These are phyloP conservation scores for Ploceus nigricollis DNA, from an alignment of 2,113 vertebrate species.

Conservation along the genomic window DNA sequence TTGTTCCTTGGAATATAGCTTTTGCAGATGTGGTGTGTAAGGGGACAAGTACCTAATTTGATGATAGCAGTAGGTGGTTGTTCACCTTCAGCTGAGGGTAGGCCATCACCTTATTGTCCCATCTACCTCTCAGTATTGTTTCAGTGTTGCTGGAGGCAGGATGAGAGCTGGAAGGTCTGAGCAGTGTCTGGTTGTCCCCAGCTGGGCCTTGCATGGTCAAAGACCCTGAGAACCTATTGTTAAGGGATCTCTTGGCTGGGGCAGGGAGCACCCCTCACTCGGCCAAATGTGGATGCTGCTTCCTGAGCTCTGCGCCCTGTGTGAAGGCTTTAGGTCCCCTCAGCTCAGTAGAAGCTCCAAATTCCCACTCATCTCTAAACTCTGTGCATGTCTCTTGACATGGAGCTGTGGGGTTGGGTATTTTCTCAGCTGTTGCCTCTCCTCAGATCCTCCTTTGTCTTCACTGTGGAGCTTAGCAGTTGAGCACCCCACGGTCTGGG, in stretches of 20 bases:
- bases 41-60: neutral
- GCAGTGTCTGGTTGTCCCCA: accelerated
- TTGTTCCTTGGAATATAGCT: neutral
- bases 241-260: neutral
- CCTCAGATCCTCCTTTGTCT: neutral
- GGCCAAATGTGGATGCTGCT: accelerated
- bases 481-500: neutral
- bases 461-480: neutral
- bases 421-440: neutral
- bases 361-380: neutral
- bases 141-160: neutral
- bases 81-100: neutral
- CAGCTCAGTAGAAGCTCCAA: neutral
- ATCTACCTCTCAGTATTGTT: accelerated
- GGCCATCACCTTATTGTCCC: neutral
- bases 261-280: accelerated
- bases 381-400: accelerated
- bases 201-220: neutral
- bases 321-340: neutral
- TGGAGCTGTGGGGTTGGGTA: accelerated
- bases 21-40: neutral
- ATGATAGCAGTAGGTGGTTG: neutral
- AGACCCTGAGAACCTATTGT: neutral
- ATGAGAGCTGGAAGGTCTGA: neutral
- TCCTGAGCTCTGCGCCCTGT: neutral